Conservation (phyloP, 2,113 vertebrate species). For the human (Homo sapiens) region GRCh38 chr16:7569501-7570000, state of each 20-base stretch:
- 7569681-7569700: neutral
- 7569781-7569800: no score
- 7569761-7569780: no score
- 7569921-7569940: neutral
- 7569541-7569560: neutral
- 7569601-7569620: neutral
- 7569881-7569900: neutral
- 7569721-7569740: no score
- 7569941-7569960: neutral
- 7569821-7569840: no score
- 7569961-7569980: neutral
- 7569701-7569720: neutral
- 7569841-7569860: no score
- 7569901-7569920: neutral
- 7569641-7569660: no score
- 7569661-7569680: neutral
- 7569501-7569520: neutral
- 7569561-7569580: neutral
- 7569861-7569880: no score
- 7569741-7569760: no score
- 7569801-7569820: no score
- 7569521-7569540: neutral
- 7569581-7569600: neutral
- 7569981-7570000: neutral
- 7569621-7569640: neutral